phyloP scores from a whole-genome alignment of 2,888 invertebrate genomes.

The Mechanitis mazaeus region DNA sequence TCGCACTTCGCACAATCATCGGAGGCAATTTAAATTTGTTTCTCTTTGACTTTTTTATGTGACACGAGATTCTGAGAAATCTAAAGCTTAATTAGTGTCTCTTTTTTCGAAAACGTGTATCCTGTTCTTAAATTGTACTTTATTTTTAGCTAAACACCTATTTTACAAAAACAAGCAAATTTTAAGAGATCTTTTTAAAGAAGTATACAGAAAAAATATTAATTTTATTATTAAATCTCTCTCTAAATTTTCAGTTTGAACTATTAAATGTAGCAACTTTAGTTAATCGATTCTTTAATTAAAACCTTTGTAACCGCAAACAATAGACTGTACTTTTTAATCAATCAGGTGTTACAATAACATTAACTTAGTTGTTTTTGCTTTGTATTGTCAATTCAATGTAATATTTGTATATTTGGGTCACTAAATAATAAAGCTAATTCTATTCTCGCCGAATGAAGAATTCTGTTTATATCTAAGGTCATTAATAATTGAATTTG shows the following conservation, averaged over 20 bases:
- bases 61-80: conserved; percentile 46
- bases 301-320: conserved; percentile 52
- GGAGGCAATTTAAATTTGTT: conserved; percentile 52
- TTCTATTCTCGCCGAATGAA: not conserved
- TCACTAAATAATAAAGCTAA: not conserved
- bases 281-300: conserved; percentile 42
- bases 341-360: conserved; percentile 49
- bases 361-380: not conserved
- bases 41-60: conserved; percentile 42
- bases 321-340: conserved; percentile 66
- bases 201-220: no score
- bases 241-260: not conserved
- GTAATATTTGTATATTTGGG: conserved; percentile 6
- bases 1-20: conserved; percentile 53
- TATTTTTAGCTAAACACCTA: conserved; percentile 32
- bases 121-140: conserved; percentile 25
- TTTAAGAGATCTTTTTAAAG: no score
- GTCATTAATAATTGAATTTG: no score
- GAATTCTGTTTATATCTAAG: no score
- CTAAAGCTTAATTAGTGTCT: conserved; percentile 37
- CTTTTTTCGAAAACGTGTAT: conserved; percentile 12
- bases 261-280: conserved; percentile 27
- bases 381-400: conserved; percentile 4
- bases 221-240: not conserved
- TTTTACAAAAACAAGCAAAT: conserved; percentile 22